phyloP scores from a whole-genome alignment of 2,888 invertebrate species.

The Lasioglossum lativentre region DNA sequence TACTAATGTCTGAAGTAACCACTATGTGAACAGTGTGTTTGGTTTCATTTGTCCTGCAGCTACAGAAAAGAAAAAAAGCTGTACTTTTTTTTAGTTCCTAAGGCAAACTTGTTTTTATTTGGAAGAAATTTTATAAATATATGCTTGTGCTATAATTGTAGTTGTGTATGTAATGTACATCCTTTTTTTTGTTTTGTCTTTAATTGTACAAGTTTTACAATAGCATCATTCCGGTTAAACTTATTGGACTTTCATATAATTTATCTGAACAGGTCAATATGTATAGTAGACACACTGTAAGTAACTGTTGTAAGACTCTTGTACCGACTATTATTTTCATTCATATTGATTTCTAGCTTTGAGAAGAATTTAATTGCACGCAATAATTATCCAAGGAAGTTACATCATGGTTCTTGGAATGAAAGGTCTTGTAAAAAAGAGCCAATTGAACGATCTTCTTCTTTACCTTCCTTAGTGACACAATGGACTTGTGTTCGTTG shows the following conservation, averaged over 20 bases:
- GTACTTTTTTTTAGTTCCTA: neutral
- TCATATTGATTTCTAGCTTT: constrained; percentile 57
- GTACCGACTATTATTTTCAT: neutral
- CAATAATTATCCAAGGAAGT: constrained; percentile 65
- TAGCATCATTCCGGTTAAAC: neutral
- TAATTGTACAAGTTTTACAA: neutral
- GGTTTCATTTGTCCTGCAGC: neutral
- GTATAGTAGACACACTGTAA: neutral
- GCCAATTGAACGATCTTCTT: constrained; percentile 76
- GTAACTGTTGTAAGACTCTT: neutral
- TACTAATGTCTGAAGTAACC: neutral
- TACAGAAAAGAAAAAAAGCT: neutral
- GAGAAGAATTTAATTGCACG: constrained; percentile 54
- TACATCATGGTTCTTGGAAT: constrained; percentile 79
- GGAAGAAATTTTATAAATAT: neutral
- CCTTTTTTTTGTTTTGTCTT: neutral
- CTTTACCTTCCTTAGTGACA: constrained; percentile 79
- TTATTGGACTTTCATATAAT: neutral
- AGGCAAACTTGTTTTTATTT: neutral
- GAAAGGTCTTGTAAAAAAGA: constrained; percentile 67
- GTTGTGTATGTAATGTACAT: neutral
- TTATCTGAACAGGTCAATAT: neutral
- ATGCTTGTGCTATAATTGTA: neutral
- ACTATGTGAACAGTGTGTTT: neutral
- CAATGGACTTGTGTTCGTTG: constrained; percentile 91